Evolutionary conservation across 1,140 invertebrate species (phyloP), one percentile per base, ranked within the genome.

Genomic region (Papilio dardanus): DNA sequence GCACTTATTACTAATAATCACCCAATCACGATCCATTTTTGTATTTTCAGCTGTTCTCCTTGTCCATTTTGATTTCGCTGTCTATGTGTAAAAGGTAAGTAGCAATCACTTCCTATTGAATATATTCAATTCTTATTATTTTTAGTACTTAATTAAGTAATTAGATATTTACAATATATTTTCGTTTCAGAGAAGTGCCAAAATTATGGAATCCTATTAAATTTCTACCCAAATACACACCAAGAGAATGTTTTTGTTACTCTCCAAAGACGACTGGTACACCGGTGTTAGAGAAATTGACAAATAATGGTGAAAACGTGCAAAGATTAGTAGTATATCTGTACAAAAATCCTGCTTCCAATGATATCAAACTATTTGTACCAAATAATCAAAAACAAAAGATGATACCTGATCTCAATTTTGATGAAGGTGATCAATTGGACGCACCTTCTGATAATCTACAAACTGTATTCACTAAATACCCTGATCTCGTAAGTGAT

Each of bases 271-370:
- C 42, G 19, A 74, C 69, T 8, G 33, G 19, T 8, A 42, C 54
- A 40, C 62, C 69, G n/a, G 42, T 84, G 3, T 37, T 65, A 35
- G 35, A 80, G 16, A 12, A 65, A 19, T 19, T 83, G 3, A 77
- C 75, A 19, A 16, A 76, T 10, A n/a, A 69, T 3, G 30, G 69
- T 16, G 66, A 68, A 8, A 71, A 75, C 1, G 10, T 78, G 16
- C 74, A 86, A 74, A 79, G 85, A 68, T 14, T 83, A 24, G 85
- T 85, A 1, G 35, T 86, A 5, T 85, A 80, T 67, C 58, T 85
- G 6, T 86, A 85, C 54, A 82, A 68, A 71, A 54, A 76, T n/a
- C 16, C 58, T 4, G 35, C 54, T 14, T 65, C 71, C 16, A 71
- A 79, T 19, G 28, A 81, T 30, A 30, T 85, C 21, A 68, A 74